These are phyloP conservation scores for Hippocampus mohnikei DNA, from an alignment of 2,113 vertebrate genomes.

Conservation along the genomic window DNA sequence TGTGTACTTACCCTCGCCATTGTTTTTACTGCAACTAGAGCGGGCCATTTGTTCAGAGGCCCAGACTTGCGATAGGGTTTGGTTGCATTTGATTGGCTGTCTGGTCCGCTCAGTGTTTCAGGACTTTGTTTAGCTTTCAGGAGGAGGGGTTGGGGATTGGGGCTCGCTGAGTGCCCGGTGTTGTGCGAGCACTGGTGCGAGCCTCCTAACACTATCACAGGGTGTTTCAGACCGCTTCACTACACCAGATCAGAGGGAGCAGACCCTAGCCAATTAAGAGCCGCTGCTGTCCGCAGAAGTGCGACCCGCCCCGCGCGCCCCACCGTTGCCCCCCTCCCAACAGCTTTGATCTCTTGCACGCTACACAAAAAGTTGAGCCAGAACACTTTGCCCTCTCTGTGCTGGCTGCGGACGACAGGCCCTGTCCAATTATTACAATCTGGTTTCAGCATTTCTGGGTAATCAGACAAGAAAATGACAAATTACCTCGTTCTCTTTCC, in stretches of 20 bases:
- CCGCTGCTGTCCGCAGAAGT: constrained; percentile 56
- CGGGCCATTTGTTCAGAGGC: constrained; percentile 55
- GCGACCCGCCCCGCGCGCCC: constrained; percentile 10
- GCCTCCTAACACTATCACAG: constrained; percentile 65
- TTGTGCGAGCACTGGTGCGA: constrained; percentile 33
- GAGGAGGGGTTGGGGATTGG: constrained; percentile 15
- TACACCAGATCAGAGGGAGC: constrained; percentile 67
- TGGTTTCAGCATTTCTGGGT: constrained; percentile 53
- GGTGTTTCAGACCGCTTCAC: constrained; percentile 61
- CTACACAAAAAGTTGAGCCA: constrained; percentile 56
- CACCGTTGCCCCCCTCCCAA: constrained; percentile 17
- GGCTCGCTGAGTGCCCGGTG: constrained; percentile 29
- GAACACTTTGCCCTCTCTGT: constrained; percentile 50
- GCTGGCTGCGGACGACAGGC: constrained; percentile 37
- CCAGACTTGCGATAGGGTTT: constrained; percentile 48
- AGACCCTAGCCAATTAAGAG: constrained; percentile 66
- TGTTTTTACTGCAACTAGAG: constrained; percentile 65
- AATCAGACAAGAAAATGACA: constrained; percentile 56
- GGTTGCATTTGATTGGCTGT: constrained; percentile 35
- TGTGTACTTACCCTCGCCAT: constrained; percentile 62
- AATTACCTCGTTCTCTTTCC: constrained; percentile 45
- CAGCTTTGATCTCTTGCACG: constrained; percentile 66
- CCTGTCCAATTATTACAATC: constrained; percentile 68
- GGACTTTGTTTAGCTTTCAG: constrained; percentile 53
- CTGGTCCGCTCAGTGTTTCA: constrained; percentile 35